Evolutionary conservation across 2,797 vertebrate species (phyloP), one percentile per base, ranked within the genome.

Genomic region (Lates japonicus): DNA sequence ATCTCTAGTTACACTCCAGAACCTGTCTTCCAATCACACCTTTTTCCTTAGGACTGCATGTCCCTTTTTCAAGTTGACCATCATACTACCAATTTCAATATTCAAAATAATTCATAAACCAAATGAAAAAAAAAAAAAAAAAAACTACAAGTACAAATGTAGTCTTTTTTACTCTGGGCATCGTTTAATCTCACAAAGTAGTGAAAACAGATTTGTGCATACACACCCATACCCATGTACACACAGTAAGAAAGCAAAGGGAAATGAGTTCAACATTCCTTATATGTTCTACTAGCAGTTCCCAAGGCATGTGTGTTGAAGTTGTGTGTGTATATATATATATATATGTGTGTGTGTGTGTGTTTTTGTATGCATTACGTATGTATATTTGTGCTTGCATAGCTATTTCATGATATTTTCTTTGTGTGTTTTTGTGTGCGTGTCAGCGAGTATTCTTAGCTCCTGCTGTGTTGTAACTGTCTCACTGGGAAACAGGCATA

Each of bases 401-500:
- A 51, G 49, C 64, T 46, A 39, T 44, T 64, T 35, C 57, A 37
- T 46, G n/a, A 37, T 81, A 66, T 88, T 88, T 78, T 84, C 61
- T 17, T 37, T 68, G 49, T 62, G 44, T 61, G 65, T 54, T 41
- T 58, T 20, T 16, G 59, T 65, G 70, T 73, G 70, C 37, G 65
- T 70, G 49, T 77, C 52, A 20, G 69, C 8, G 52, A 31, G 65
- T 87, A 78, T 87, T 84, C 70, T 82, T 76, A 61, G 80, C 82
- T 88, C 85, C 75, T 74, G 82, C 87, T 90, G 85, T 80, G 87
- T 59, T 80, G 62, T 74, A 86, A 88, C 85, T 68, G 85, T 85
- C 88, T 86, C 83, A 80, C 82, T 83, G 89, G 82, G 87, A 90
- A 90, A 84, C 82, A 87, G 82, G 76, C 85, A 74, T 77, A 88